Base-by-base conservation (phyloP, 1,140 invertebrate species). In the Zeugodacus cucurbitae region DNA sequence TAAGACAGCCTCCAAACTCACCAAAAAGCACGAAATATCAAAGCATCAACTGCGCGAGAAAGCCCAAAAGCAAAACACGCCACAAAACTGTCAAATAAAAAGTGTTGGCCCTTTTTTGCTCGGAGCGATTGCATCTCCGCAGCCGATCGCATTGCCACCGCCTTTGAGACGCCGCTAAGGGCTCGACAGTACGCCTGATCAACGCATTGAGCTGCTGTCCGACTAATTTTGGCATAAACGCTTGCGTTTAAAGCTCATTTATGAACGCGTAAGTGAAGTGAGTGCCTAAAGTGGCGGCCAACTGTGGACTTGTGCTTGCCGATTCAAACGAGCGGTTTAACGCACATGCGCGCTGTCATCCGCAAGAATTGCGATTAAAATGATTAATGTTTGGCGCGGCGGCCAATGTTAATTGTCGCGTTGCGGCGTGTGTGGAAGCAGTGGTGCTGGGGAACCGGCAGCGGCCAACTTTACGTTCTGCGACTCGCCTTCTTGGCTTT, bases 311-410 rank as follows among this genome's bases (percentile, higher is more conserved):
- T 82, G 41, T 26, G 74, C 11, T 41, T 17, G 48, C 48, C 48
- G 20, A 54, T 14, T 14, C 3, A 7, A 41, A 14, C 11, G 48
- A 54, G 14, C 11, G 41, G 41, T 82, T 82, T 82, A 82, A 82
- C 74, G 74, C 87, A 64, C 87, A 88, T 88, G 87, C 87, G 87
- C 44, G 67, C 48, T 44, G 87, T 82, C 74, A 22, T 2, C 7
- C 74, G 41, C 70, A 78, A 87, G 58, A 88, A 88, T 88, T 78
- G 87, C 87, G 87, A 88, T 88, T 88, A 88, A 88, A 88, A 88
- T 88, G 87, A 88, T 88, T 88, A 88, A 88, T 87, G 87, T 70
- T 37, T n/a, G 44, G 58, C 58, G 58, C n/a, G 22, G 37, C 57
- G 54, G 20, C 62, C 87, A 87, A 87, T 88, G 87, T 88, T 88